A percentile compares a stretch with the other conserved stretches of the same genome.
phyloP scores from a whole-genome alignment of 2,888 invertebrate species.

The Marasmarcha lunaedactyla region DNA sequence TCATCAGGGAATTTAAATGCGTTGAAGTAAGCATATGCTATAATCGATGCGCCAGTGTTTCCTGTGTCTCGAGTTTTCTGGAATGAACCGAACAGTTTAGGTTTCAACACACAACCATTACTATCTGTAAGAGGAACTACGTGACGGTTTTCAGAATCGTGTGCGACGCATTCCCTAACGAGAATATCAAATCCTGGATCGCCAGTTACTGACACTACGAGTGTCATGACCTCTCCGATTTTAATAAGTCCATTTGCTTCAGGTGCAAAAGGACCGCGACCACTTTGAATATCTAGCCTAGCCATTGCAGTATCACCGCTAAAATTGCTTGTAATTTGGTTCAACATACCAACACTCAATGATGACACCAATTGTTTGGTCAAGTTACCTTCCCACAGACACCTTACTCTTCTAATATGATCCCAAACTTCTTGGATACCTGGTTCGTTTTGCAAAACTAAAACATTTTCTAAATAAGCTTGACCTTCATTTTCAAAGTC shows the following conservation, averaged over 20 bases:
- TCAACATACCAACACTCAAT: constrained; percentile 82
- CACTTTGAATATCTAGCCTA: constrained; percentile 80
- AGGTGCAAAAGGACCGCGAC: constrained; percentile 81
- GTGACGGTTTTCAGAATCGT: constrained; percentile 76
- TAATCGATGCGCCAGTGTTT: constrained; percentile 78
- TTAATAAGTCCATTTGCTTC: constrained; percentile 82
- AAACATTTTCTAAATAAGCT: constrained; percentile 82
- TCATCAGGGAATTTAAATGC: constrained; percentile 88
- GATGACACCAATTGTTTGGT: constrained; percentile 81
- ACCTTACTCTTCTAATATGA: constrained; percentile 80
- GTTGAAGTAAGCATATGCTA: constrained; percentile 83
- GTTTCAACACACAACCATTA: constrained; percentile 81
- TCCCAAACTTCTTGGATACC: constrained; percentile 86
- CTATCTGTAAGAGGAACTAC: constrained; percentile 79
- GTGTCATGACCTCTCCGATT: constrained; percentile 85
- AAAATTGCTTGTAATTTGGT: constrained; percentile 84
- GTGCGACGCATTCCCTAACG: constrained; percentile 81
- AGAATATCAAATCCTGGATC: constrained; percentile 84
- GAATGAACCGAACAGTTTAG: constrained; percentile 85
- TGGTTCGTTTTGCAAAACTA: constrained; percentile 82
- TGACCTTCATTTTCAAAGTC: constrained; percentile 82
- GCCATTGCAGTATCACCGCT: constrained; percentile 88
- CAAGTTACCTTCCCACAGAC: constrained; percentile 85
- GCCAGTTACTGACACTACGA: constrained; percentile 83
- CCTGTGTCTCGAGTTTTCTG: constrained; percentile 83